Evolutionary conservation across 2,888 invertebrate species (phyloP).

Genomic region (Tethea ocularis): DNA sequence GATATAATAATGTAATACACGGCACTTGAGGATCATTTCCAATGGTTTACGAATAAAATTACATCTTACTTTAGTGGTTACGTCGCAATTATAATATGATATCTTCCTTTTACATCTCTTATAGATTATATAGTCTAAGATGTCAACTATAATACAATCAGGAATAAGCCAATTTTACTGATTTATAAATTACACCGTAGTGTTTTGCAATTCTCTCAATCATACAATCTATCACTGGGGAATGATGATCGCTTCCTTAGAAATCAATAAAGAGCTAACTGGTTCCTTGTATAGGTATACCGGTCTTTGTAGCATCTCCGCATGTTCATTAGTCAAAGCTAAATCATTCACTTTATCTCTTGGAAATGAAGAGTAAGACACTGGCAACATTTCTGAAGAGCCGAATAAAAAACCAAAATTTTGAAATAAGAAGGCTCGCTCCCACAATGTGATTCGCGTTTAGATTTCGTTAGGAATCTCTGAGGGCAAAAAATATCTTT

Average conservation of each 20-base stretch:
- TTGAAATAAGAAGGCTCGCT: constrained; percentile 49
- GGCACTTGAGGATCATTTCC: too few relatives aligned
- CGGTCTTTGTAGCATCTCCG: background rate
- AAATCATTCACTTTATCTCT: background rate
- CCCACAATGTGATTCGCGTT: constrained; percentile 71
- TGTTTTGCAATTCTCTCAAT: background rate
- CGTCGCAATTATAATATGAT: too few relatives aligned
- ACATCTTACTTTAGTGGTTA: too few relatives aligned
- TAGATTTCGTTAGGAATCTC: constrained; percentile 66
- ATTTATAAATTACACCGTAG: background rate
- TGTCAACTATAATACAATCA: too few relatives aligned
- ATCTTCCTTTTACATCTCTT: too few relatives aligned
- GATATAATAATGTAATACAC: too few relatives aligned
- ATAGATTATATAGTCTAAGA: too few relatives aligned
- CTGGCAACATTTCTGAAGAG: constrained; percentile 34
- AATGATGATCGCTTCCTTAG: constrained; percentile 3
- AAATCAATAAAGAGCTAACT: constrained; percentile 5
- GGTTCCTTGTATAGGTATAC: background rate
- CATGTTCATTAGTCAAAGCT: background rate
- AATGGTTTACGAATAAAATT: too few relatives aligned
- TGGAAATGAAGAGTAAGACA: constrained; percentile 27
- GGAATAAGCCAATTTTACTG: background rate
- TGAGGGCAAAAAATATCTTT: constrained; percentile 65
- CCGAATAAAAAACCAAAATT: constrained; percentile 19
- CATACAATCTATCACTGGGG: background rate